Percentiles rank a stretch among this genome's conserved stretches.
Conservation (phyloP, 2,797 vertebrate genomes). For the Botia kubotai region DNA sequence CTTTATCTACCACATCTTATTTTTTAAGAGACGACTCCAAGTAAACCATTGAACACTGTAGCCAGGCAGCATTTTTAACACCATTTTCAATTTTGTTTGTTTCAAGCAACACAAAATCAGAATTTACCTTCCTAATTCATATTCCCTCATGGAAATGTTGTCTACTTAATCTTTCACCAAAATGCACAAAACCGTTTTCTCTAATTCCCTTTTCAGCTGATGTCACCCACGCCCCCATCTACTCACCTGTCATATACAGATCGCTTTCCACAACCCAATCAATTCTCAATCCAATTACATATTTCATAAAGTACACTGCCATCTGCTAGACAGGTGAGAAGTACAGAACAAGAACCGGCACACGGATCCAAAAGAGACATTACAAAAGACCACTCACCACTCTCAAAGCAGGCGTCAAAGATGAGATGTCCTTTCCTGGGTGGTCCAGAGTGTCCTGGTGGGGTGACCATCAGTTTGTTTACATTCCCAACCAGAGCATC, state of each 20-base stretch:
- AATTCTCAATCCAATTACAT: neutral
- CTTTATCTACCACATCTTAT: too few relatives aligned
- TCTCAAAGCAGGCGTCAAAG: slow-evolving; percentile 98
- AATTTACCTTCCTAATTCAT: too few relatives aligned
- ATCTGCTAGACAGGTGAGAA: neutral
- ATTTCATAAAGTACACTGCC: neutral
- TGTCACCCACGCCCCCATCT: neutral
- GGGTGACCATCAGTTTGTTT: slow-evolving; percentile 86
- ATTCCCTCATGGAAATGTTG: too few relatives aligned
- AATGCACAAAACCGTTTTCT: neutral
- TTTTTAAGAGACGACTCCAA: too few relatives aligned
- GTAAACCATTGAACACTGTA: too few relatives aligned
- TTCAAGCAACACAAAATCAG: too few relatives aligned
- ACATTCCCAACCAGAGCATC: slow-evolving; percentile 92
- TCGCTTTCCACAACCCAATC: neutral
- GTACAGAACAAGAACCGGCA: neutral
- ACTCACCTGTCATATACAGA: neutral
- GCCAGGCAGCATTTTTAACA: too few relatives aligned
- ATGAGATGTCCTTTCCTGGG: slow-evolving; percentile 90
- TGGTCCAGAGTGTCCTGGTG: slow-evolving; percentile 83
- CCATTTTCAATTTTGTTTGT: too few relatives aligned
- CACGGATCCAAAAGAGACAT: neutral
- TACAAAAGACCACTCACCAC: slow-evolving; percentile 83
- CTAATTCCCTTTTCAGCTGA: neutral
- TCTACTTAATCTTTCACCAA: neutral